Percentiles rank a stretch among this genome's conserved stretches.
These are phyloP conservation scores for Adelognathus sp. DNA, from an alignment of 2,888 invertebrate genomes.

Conservation along the genomic window DNA sequence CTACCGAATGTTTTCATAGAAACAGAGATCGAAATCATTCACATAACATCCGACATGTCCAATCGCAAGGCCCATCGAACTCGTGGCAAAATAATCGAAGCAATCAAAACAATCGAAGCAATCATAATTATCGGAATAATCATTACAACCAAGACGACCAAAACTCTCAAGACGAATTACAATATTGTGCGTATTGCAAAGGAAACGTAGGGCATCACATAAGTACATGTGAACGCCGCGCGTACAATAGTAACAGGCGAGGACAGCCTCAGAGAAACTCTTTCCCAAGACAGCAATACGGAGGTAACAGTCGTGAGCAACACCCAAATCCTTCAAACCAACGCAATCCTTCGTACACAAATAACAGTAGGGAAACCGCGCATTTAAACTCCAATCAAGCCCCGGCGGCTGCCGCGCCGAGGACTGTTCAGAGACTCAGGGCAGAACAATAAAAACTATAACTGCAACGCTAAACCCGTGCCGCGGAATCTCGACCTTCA, in stretches of 20 bases:
- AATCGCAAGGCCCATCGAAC: background rate
- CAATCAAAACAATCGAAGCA: too few relatives aligned
- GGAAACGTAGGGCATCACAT: slow-evolving; percentile 44
- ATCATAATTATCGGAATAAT: slow-evolving; percentile 67
- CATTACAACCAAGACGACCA: too few relatives aligned
- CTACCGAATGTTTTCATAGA: background rate
- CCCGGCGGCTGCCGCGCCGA: slow-evolving; percentile 34
- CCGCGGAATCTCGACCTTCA: slow-evolving; percentile 15
- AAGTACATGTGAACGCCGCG: slow-evolving; percentile 24
- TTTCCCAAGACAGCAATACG: background rate
- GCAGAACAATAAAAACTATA: slow-evolving; percentile 11
- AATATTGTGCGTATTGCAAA: slow-evolving; percentile 49
- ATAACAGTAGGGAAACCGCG: slow-evolving; percentile 37
- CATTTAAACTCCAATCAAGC: slow-evolving; percentile 8
- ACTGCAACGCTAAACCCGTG: background rate
- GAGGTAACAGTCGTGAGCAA: background rate
- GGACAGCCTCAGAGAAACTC: background rate
- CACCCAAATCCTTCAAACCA: background rate
- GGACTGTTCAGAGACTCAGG: slow-evolving; percentile 15
- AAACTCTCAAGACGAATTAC: background rate
- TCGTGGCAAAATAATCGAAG: background rate
- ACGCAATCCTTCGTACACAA: background rate
- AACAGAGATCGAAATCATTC: background rate
- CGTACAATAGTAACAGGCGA: slow-evolving; percentile 27
- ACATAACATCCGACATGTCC: background rate